Base-by-base conservation (phyloP, 2,888 invertebrate genomes). In the Aplocera efformata region DNA sequence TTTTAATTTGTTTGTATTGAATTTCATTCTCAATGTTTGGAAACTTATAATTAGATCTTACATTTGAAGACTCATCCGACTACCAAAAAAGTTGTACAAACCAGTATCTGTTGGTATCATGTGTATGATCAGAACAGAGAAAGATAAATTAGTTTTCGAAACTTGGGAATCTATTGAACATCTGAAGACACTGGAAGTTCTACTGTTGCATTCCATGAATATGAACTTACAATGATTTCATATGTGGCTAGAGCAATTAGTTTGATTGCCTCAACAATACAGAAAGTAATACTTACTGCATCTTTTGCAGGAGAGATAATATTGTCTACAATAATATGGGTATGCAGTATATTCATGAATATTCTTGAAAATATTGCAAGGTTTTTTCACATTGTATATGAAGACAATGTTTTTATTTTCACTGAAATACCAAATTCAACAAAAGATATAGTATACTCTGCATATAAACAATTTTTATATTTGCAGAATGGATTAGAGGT, bases 301-400 rank as follows among this genome's bases (percentile, higher is more conserved):
- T 84, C 85, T 30, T 67, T 75, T 40, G 60, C 70, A 23, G 86
- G 86, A 50, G 68, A 77, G 65, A 23, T 84, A 33, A 86, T 86
- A 48, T 73, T 85, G 33, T 50, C 73, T 29, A 34, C 65, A 24
- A 13, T 73, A 50, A 47, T 71, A 33, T 70, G 70, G 57, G 53
- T 72, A 29, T 59, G 58, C 11, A 59, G 64, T 35, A 13, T 67
- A 34, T 8, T 78, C 32, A 33, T 58, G 20, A 63, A 58, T 44
- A 56, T 66, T 35, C 36, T 72, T 7, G 43, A 58, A 43, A 72
- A 47, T 48, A 31, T 81, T 7, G n/a, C 60, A 21, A 31, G 64
- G 20, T 85, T 86, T 58, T 66, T 84, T 41, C 67, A 76, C 64
- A 81, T 88, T 45, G 67, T 86, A 6, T 86, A 86, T 46, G 86